Conservation (phyloP, 37 sponge, comb jelly and placozoan genomes). For the Theonella swinhoei region DNA sequence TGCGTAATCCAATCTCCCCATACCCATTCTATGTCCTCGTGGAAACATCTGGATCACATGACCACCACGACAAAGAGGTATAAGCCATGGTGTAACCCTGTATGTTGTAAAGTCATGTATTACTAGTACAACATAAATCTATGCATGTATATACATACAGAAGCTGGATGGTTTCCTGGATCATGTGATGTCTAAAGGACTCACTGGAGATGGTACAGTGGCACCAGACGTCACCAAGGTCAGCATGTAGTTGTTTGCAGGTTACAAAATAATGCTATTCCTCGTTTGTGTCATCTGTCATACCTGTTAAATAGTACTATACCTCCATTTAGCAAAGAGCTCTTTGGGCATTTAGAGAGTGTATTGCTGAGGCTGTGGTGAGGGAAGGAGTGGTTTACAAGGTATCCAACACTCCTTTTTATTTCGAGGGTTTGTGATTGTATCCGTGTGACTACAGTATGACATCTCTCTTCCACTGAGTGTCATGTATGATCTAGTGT, state of each 20-base stretch:
- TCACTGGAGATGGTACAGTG: slow-evolving; percentile 81
- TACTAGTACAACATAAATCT: not conserved
- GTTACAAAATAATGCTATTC: no score
- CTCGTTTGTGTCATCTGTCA: not conserved
- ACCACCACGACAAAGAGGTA: slow-evolving; percentile 82
- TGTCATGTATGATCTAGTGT: slow-evolving; percentile 85
- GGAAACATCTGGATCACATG: slow-evolving; percentile 93
- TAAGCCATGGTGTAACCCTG: not conserved
- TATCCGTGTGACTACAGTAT: slow-evolving; percentile 53
- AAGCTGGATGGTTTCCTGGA: slow-evolving; percentile 82
- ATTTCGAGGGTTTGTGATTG: not conserved
- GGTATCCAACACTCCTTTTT: slow-evolving; percentile 12
- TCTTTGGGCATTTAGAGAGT: slow-evolving; percentile 91
- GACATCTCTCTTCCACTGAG: slow-evolving; percentile 92
- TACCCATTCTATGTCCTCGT: slow-evolving; percentile 87
- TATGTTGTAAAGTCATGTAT: slow-evolving; percentile 10
- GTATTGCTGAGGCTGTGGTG: slow-evolving; percentile 70
- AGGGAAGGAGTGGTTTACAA: slow-evolving; percentile 81
- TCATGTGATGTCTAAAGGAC: slow-evolving; percentile 38
- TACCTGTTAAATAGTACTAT: not conserved
- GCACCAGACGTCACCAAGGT: slow-evolving; percentile 77
- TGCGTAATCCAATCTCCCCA: slow-evolving; percentile 67
- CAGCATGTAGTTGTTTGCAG: not conserved
- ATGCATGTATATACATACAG: slow-evolving; percentile 36
- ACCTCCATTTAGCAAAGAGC: slow-evolving; percentile 28